Evolutionary conservation across 2,797 vertebrate species (phyloP).

Genomic region (Rhabdophis nuchalis): DNA sequence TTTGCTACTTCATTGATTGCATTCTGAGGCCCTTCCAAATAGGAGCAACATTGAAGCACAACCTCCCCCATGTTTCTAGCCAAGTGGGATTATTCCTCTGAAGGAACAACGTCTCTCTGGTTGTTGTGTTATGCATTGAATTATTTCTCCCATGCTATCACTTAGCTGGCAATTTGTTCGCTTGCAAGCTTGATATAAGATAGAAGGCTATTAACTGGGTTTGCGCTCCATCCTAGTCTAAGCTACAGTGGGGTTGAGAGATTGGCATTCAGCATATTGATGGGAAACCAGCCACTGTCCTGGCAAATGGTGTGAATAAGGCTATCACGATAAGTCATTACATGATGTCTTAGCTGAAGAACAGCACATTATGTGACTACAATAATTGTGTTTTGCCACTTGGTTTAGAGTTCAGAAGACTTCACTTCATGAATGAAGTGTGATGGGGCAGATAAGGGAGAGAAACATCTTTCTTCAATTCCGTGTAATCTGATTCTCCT

Average conservation of each 20-base stretch:
- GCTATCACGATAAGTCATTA: not conserved
- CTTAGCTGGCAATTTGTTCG: not conserved
- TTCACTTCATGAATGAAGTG: not conserved
- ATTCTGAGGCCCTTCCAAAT: not conserved
- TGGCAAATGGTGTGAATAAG: not conserved
- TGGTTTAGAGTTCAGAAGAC: not conserved
- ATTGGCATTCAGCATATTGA: not conserved
- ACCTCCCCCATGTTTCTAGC: not conserved
- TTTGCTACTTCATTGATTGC: not conserved
- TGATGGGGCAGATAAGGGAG: not conserved
- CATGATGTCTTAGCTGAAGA: not conserved
- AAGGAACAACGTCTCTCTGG: not conserved
- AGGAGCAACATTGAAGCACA: not conserved
- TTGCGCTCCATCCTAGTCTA: not conserved
- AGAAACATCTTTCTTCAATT: not conserved
- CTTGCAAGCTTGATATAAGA: not conserved
- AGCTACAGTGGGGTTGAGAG: not conserved
- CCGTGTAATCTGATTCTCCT: not conserved
- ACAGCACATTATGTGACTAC: not conserved
- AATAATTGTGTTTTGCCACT: not conserved
- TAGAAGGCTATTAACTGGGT: not conserved
- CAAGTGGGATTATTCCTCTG: not conserved
- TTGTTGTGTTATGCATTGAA: not conserved
- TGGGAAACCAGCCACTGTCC: not conserved
- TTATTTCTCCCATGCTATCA: not conserved